A percentile compares a stretch with the other conserved stretches of the same genome.
Evolutionary conservation across 2,797 vertebrate species (phyloP).

Genomic region (Clarias fuscus): DNA sequence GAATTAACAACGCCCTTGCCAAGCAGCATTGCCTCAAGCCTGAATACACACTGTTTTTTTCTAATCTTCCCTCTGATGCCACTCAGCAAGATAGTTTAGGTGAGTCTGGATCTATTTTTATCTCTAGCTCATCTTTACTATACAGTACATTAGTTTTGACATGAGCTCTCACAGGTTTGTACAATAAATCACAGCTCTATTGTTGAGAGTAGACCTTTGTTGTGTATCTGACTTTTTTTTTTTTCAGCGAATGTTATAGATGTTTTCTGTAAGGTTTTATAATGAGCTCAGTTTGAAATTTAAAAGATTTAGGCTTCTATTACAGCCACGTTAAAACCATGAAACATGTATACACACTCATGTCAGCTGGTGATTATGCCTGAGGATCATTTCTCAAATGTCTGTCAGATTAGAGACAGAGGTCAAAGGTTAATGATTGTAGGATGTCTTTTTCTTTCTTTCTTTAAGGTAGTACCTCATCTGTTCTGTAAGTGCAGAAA

Average conservation of each 20-base stretch:
- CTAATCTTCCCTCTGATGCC: slow-evolving; percentile 22
- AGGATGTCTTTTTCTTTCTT: background rate
- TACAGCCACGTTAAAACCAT: background rate
- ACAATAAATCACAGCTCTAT: slow-evolving; percentile 13
- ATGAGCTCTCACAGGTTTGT: background rate
- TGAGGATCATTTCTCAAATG: slow-evolving; percentile 30
- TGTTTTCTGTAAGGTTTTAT: slow-evolving; percentile 13
- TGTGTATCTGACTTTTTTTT: background rate
- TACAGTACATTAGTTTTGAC: background rate
- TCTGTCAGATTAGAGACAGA: slow-evolving; percentile 21
- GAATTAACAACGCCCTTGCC: slow-evolving; percentile 29
- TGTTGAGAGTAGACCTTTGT: background rate
- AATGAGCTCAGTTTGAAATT: background rate
- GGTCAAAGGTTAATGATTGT: slow-evolving; percentile 52
- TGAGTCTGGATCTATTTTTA: background rate
- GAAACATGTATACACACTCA: slow-evolving; percentile 16
- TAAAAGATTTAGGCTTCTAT: background rate
- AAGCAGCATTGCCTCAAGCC: slow-evolving; percentile 27
- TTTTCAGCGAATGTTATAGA: background rate
- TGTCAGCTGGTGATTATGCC: slow-evolving; percentile 19
- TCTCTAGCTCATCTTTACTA: background rate
- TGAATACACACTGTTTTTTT: slow-evolving; percentile 27
- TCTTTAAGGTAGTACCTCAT: background rate
- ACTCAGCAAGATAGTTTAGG: slow-evolving; percentile 20
- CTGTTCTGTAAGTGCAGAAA: background rate